These are phyloP conservation scores for Catalaphyllia jardinei DNA, from an alignment of 64 coral and sea anemone genomes.

Conservation along the genomic window DNA sequence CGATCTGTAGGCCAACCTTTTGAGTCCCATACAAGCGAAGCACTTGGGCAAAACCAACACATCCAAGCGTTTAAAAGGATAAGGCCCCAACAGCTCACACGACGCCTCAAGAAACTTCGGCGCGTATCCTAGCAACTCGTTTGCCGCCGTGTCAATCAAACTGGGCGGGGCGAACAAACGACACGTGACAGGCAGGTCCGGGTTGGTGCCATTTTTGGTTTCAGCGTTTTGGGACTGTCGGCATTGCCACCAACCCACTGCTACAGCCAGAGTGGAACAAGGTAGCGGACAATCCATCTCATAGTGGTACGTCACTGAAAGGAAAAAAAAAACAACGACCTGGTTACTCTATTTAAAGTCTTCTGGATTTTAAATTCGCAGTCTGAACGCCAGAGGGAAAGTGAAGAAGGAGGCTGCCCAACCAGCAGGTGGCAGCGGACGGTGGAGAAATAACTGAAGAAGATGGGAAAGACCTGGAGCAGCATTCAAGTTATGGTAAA, in stretches of 20 bases:
- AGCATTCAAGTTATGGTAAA: too few relatives aligned
- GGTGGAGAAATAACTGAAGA: too few relatives aligned
- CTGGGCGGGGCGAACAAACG: conserved; percentile 81
- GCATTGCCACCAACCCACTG: conserved; percentile 87
- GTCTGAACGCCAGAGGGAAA: too few relatives aligned
- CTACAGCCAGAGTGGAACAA: conserved; percentile 91
- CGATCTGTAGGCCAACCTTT: conserved; percentile 57
- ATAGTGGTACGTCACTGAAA: conserved; percentile 68
- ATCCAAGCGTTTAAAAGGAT: conserved; percentile 87
- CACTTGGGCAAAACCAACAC: conserved; percentile 88
- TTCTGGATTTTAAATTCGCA: too few relatives aligned
- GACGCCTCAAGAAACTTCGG: conserved; percentile 74
- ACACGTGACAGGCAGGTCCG: conserved; percentile 52
- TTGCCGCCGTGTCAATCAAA: conserved; percentile 80
- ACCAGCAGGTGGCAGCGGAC: too few relatives aligned
- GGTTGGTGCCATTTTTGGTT: conserved; percentile 39
- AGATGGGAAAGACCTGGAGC: too few relatives aligned
- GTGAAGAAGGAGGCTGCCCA: too few relatives aligned
- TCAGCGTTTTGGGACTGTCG: conserved; percentile 54
- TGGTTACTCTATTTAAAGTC: neutral
- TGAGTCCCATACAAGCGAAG: conserved; percentile 98
- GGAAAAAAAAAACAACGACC: neutral
- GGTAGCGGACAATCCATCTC: conserved; percentile 91
- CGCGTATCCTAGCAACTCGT: conserved; percentile 68
- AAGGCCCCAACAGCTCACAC: conserved; percentile 91